A percentile compares a stretch with the other conserved stretches of the same genome.
Evolutionary conservation across 1,140 invertebrate genomes (phyloP).

Genomic region (Leptinotarsa defecta): DNA sequence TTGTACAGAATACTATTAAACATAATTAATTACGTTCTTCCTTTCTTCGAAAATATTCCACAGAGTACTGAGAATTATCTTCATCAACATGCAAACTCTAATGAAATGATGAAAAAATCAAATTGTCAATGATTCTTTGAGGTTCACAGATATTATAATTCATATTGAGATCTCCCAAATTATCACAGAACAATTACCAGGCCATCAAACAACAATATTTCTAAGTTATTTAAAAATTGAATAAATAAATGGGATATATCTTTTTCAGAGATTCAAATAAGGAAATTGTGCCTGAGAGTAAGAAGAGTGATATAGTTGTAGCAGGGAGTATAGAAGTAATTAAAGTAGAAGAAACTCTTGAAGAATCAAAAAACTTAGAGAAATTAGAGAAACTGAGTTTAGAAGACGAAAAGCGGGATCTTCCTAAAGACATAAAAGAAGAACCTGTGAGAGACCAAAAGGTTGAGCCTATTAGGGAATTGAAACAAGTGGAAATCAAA

Average conservation of each 20-base stretch:
- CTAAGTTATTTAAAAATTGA: too few relatives aligned
- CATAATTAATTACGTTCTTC: too few relatives aligned
- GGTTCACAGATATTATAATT: too few relatives aligned
- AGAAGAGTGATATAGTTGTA: slow-evolving; percentile 22
- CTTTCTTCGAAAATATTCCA: too few relatives aligned
- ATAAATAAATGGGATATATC: neutral
- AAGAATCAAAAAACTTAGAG: neutral
- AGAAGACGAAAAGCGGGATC: neutral
- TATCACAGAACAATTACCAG: too few relatives aligned
- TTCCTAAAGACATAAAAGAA: slow-evolving; percentile 2
- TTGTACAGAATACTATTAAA: too few relatives aligned
- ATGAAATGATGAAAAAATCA: too few relatives aligned
- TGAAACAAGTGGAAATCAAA: neutral
- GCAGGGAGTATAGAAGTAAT: slow-evolving; percentile 4
- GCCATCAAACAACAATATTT: neutral
- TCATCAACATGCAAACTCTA: too few relatives aligned
- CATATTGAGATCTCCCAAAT: too few relatives aligned
- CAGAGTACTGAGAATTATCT: too few relatives aligned
- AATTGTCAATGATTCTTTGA: too few relatives aligned
- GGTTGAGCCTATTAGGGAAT: neutral
- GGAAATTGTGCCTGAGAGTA: slow-evolving; percentile 14
- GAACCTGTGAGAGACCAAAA: neutral
- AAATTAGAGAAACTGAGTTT: neutral
- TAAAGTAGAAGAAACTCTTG: neutral
- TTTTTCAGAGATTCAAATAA: slow-evolving; percentile 9